Percentiles rank a stretch among this genome's conserved stretches.
phyloP scores from a whole-genome alignment of 2,797 vertebrate species.

The Furcifer pardalis region DNA sequence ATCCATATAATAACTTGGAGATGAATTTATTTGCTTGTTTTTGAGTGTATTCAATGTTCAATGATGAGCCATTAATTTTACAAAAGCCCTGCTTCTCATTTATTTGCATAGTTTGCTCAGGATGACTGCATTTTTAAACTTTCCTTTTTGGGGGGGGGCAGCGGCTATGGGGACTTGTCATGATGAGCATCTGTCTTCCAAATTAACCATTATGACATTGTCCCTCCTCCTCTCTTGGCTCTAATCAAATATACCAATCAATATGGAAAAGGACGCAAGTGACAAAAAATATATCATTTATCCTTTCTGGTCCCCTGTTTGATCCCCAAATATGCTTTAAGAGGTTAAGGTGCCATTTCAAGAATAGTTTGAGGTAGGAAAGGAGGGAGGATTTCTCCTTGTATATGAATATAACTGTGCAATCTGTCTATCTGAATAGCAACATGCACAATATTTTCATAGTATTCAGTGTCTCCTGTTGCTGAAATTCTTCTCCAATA shows the following conservation, averaged over 20 bases:
- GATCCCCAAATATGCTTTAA: neutral
- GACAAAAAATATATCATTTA: neutral
- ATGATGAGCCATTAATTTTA: no score
- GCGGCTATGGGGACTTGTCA: no score
- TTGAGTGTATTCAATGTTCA: no score
- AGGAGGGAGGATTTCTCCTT: neutral
- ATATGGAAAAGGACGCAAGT: neutral
- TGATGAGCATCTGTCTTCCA: no score
- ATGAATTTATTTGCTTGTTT: no score
- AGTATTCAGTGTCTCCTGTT: neutral
- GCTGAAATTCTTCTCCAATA: neutral
- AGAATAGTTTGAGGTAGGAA: neutral
- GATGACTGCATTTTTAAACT: no score
- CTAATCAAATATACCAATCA: neutral
- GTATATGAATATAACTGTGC: neutral
- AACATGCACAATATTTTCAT: neutral
- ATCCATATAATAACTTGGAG: no score
- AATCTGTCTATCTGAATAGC: neutral
- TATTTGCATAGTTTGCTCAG: no score
- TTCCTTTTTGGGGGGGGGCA: no score
- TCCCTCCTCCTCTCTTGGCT: neutral
- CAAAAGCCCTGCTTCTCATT: no score
- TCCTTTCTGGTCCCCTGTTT: neutral
- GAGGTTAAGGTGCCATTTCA: neutral
- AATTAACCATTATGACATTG: no score